phyloP scores from a whole-genome alignment of 2,888 invertebrate species.

The Chloromyia formosa region DNA sequence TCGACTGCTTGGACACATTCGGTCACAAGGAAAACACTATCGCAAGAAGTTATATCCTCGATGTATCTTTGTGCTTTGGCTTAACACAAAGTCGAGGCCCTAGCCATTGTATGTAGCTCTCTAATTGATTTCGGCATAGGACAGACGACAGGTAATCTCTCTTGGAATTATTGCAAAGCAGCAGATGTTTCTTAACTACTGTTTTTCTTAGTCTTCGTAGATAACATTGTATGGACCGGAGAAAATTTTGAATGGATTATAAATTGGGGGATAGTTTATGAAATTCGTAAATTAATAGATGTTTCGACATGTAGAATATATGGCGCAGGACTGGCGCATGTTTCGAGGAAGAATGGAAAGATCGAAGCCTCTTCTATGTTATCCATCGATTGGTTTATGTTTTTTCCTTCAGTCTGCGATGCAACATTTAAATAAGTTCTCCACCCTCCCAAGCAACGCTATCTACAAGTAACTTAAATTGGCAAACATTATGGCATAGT shows the following conservation, averaged over 20 bases:
- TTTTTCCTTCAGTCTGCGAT: no score
- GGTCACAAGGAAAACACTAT: neutral
- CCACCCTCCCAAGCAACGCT: no score
- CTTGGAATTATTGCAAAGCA: conserved; percentile 37
- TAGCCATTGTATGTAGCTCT: neutral
- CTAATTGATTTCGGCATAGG: conserved; percentile 35
- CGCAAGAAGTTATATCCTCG: neutral
- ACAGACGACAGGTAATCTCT: conserved; percentile 35
- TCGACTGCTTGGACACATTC: neutral
- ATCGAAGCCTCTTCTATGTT: no score
- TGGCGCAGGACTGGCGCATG: no score
- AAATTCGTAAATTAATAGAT: conserved; percentile 10
- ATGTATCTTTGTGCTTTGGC: neutral
- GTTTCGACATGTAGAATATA: no score
- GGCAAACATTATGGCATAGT: no score
- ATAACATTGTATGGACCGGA: neutral
- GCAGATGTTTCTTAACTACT: conserved; percentile 36
- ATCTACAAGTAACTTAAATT: no score
- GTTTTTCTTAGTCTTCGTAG: conserved; percentile 29
- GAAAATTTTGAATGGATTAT: conserved; percentile 32
- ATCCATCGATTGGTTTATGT: no score
- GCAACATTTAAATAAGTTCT: no score
- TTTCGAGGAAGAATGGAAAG: no score
- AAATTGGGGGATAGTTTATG: neutral
- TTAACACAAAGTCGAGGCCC: neutral